Percentiles rank a stretch among this genome's conserved stretches.
phyloP scores from a whole-genome alignment of 2,888 invertebrate species.

The Rhorus exstirpatorius region DNA sequence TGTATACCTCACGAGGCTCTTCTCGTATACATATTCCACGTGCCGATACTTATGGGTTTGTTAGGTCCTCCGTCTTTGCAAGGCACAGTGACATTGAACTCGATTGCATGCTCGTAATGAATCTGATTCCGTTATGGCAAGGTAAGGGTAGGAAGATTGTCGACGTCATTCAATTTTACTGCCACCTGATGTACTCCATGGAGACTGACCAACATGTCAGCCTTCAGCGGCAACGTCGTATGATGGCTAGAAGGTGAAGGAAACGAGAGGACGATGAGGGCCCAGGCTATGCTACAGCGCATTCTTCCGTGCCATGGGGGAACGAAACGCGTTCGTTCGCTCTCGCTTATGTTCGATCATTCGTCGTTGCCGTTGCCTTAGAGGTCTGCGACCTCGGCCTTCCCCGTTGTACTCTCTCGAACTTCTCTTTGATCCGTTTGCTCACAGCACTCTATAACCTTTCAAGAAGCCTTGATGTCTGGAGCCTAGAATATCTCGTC shows the following conservation, averaged over 20 bases:
- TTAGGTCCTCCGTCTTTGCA: constrained; percentile 12
- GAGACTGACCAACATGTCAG: constrained; percentile 72
- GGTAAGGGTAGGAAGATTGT: constrained; percentile 59
- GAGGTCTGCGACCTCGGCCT: constrained; percentile 68
- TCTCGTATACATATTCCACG: not conserved
- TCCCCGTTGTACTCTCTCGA: constrained; percentile 55
- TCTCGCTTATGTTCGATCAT: constrained; percentile 60
- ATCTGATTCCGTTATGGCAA: constrained; percentile 76
- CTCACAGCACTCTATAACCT: constrained; percentile 39
- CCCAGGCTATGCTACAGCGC: constrained; percentile 47
- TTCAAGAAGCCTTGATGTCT: constrained; percentile 15
- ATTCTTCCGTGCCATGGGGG: constrained; percentile 63
- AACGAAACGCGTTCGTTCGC: constrained; percentile 67
- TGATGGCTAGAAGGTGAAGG: constrained; percentile 21
- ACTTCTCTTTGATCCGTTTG: constrained; percentile 48
- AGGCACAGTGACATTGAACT: constrained; percentile 72
- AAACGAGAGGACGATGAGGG: constrained; percentile 27
- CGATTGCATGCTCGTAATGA: constrained; percentile 80
- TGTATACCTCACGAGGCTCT: constrained; percentile 51
- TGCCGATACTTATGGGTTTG: constrained; percentile 45
- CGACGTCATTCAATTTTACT: constrained; percentile 74
- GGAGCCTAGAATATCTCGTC: not conserved
- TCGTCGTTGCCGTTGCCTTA: constrained; percentile 50
- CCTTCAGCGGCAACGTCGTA: constrained; percentile 49
- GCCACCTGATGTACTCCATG: constrained; percentile 71